Conservation (phyloP, 2,888 invertebrate genomes). For the Drosophila greeni region DNA sequence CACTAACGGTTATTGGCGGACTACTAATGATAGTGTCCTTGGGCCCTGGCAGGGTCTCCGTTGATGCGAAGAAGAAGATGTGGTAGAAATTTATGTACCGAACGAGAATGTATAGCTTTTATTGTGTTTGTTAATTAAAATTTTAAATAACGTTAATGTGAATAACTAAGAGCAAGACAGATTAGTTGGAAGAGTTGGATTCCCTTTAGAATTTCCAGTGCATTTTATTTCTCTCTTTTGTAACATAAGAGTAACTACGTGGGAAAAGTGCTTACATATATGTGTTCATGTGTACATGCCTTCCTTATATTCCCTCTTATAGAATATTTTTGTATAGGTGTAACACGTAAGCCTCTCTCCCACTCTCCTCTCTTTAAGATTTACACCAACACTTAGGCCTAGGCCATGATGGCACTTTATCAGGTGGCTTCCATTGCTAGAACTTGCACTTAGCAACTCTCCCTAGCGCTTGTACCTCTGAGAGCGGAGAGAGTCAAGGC, state of each 20-base stretch:
- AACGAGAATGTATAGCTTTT: neutral
- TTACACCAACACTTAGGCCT: too few species aligned
- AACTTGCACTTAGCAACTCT: too few species aligned
- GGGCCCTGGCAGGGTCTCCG: constrained; percentile 98
- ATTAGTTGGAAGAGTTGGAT: too few species aligned
- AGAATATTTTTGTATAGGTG: neutral
- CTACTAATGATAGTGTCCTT: constrained; percentile 98
- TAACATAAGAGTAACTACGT: neutral
- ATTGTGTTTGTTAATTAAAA: constrained; percentile 2
- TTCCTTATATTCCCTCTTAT: neutral
- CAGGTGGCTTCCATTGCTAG: too few species aligned
- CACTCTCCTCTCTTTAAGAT: neutral
- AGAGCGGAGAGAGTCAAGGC: too few species aligned
- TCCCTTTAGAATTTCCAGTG: neutral
- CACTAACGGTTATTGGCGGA: constrained; percentile 98
- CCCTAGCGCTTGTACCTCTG: too few species aligned
- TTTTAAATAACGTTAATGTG: neutral
- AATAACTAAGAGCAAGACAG: neutral
- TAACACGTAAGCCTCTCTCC: neutral
- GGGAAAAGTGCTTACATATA: too few species aligned
- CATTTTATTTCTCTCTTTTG: neutral
- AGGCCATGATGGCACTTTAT: too few species aligned
- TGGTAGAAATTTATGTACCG: constrained; percentile 1
- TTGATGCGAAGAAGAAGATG: constrained; percentile 99
- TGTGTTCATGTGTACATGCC: too few species aligned